Conservation (phyloP, 2,797 vertebrate species). For the Alca torda region DNA sequence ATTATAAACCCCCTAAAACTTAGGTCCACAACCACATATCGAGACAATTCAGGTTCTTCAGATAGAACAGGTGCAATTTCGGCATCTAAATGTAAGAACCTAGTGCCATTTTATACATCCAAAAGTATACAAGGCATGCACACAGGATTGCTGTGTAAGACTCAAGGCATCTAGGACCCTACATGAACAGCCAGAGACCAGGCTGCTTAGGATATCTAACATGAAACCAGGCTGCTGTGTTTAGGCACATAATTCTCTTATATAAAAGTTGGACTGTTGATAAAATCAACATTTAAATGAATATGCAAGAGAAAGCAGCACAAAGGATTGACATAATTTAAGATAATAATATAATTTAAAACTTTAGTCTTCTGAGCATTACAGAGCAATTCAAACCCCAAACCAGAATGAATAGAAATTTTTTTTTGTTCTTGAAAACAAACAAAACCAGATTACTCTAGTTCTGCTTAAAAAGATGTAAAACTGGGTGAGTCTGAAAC, state of each 20-base stretch:
- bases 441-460: background rate
- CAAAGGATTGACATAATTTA: background rate
- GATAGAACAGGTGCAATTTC: background rate
- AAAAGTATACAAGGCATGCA: background rate
- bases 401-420: background rate
- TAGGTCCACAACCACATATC: fast-evolving
- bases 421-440: background rate
- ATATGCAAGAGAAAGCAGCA: background rate
- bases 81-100: background rate
- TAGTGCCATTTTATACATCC: background rate
- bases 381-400: background rate
- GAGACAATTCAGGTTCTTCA: background rate
- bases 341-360: background rate
- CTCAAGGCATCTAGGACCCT: background rate
- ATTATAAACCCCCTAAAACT: background rate
- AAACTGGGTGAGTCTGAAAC: background rate
- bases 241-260: background rate
- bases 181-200: background rate
- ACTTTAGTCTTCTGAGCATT: background rate
- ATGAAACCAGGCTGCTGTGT: background rate
- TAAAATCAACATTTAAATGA: background rate
- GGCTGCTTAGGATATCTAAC: background rate
- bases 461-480: background rate
- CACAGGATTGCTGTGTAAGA: background rate
- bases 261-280: background rate